phyloP scores from a whole-genome alignment of 2,888 invertebrate species.

The Blastobasis lacticolella region DNA sequence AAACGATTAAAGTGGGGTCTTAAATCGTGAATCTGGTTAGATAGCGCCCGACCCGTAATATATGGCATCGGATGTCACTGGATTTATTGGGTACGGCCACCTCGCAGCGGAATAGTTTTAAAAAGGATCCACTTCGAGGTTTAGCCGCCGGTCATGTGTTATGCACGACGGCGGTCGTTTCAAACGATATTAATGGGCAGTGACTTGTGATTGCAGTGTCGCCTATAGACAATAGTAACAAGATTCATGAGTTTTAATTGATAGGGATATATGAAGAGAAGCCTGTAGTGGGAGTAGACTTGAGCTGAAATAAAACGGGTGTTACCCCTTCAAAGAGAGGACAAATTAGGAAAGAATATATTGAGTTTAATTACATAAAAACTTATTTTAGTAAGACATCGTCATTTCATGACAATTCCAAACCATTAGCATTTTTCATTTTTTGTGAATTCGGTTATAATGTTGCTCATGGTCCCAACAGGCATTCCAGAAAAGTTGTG shows the following conservation, averaged over 20 bases:
- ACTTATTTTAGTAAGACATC: background rate
- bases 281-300: too few species aligned
- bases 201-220: too few species aligned
- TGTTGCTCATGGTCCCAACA: background rate
- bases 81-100: conserved; percentile 42
- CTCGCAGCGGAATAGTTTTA: conserved; percentile 12
- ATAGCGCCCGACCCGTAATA: conserved; percentile 53
- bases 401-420: background rate
- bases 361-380: too few species aligned
- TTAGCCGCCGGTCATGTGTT: background rate
- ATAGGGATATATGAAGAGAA: too few species aligned
- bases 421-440: background rate
- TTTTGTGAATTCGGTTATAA: background rate
- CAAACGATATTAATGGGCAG: too few species aligned
- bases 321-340: too few species aligned
- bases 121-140: conserved; percentile 8
- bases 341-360: too few species aligned
- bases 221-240: too few species aligned
- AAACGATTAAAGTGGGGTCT: conserved; percentile 50
- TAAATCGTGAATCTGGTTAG: conserved; percentile 60
- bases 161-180: too few species aligned
- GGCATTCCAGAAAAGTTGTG: too few species aligned
- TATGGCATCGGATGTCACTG: conserved; percentile 41
- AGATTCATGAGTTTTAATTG: too few species aligned
- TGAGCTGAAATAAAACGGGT: too few species aligned